Conservation (phyloP, 2,113 vertebrate species). For the Aix galericulata region DNA sequence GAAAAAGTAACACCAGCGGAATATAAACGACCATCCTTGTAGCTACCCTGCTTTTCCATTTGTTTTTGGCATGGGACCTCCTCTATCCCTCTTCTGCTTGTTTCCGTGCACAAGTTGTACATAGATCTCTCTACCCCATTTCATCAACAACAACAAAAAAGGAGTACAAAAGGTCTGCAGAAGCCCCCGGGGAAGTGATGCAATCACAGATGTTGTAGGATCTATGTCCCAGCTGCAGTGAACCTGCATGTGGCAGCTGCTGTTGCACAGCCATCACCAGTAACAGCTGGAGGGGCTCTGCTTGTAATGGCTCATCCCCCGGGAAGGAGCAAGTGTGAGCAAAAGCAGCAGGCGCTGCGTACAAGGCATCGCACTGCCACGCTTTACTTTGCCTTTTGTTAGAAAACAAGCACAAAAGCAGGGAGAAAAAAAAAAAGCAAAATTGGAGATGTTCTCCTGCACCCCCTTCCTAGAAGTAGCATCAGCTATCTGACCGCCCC, state of each 20-base stretch:
- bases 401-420: background rate
- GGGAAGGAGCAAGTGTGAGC: constrained; percentile 6
- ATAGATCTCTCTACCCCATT: background rate
- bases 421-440: constrained; percentile 34
- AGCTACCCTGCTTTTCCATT: background rate
- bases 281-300: constrained; percentile 55
- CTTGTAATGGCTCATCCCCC: constrained; percentile 4
- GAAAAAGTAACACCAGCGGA: background rate
- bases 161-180: background rate
- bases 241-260: constrained; percentile 14
- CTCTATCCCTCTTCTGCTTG: background rate
- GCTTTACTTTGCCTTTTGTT: constrained; percentile 39
- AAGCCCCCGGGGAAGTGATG: constrained; percentile 14
- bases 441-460: background rate
- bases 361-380: background rate
- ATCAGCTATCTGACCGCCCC: background rate
- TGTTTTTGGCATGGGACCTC: background rate
- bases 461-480: background rate
- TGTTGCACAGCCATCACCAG: constrained; percentile 3
- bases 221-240: constrained; percentile 15
- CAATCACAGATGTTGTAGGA: background rate
- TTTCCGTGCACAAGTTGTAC: background rate
- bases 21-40: background rate
- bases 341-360: constrained; percentile 6
- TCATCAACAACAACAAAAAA: background rate